Base-by-base conservation (phyloP, 1,140 invertebrate genomes). In the Stenopsyche tienmushanensis region DNA sequence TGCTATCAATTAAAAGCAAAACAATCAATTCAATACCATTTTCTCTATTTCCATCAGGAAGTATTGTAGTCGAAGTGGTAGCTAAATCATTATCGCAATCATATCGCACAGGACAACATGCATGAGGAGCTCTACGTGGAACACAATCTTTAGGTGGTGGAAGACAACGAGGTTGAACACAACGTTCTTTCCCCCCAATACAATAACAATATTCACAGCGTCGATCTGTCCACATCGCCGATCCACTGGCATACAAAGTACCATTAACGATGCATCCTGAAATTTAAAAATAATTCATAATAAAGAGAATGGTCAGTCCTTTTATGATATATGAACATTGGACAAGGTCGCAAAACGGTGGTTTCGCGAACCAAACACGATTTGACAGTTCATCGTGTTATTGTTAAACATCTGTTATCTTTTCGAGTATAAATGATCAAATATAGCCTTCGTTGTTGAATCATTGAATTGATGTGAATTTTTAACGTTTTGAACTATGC, bases 121-220 rank as follows among this genome's bases (percentile, higher is more conserved):
- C 86, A 54, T 88, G 87, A 13, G 86, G 81, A 0, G 86, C 80
- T 71, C 90, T 91, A 0, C 80, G 76, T 0, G 85, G 80, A 17
- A 78, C 83, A 73, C 93, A 95, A 20, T 90, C 91, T 3, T 86
- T 83, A 7, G 92, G 80, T 0, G 88, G 83, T n/a, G 92, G 79
- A 63, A 93, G 78, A 77, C 93, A 95, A 72, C 87, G 86, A 0
- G 92, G 93, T 67, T 86, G 83, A 21, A 94, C 87, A 75, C 93
- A 95, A 69, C 85, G 86, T 71, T 91, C 84, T 53, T 83, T 79
- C 3, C 91, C 91, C 60, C 79, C 78, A 60, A 93, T 89, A 73
- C 93, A 95, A 77, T 92, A 95, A 77, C 93, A 95, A 74, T 93
- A 92, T 77, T 93, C 89, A 78, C 93, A 95, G 3, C 85, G 82